phyloP scores from a whole-genome alignment of 2,113 vertebrate species.

The Lathamus discolor region DNA sequence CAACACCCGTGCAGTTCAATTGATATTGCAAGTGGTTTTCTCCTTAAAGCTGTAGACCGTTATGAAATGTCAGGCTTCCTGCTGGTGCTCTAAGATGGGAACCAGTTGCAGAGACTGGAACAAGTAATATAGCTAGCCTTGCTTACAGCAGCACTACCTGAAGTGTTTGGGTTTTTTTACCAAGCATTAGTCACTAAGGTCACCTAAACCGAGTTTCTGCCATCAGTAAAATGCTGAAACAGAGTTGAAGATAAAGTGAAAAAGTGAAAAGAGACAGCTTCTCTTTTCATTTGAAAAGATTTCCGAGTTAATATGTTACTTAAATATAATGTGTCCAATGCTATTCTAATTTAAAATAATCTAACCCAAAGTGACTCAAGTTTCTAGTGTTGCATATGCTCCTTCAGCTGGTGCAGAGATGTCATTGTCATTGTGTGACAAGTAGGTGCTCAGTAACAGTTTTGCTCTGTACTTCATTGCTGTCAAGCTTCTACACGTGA shows the following conservation, averaged over 20 bases:
- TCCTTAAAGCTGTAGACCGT: background rate
- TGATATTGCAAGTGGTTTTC: background rate
- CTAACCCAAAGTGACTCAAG: background rate
- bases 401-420: background rate
- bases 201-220: background rate
- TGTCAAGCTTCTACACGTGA: background rate
- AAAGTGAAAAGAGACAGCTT: background rate
- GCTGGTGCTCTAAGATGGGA: background rate
- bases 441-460: background rate
- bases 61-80: constrained; percentile 16
- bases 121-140: background rate
- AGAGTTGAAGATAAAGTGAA: background rate
- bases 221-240: background rate
- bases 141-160: background rate
- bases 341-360: background rate
- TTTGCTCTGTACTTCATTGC: background rate
- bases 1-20: background rate
- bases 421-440: background rate
- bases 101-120: background rate
- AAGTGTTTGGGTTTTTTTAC: background rate
- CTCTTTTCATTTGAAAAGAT: background rate
- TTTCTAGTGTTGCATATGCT: background rate
- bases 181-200: background rate
- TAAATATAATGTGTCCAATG: background rate
- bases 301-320: background rate